Evolutionary conservation across 2,113 vertebrate genomes (phyloP).

Genomic region (Heterotis niloticus): DNA sequence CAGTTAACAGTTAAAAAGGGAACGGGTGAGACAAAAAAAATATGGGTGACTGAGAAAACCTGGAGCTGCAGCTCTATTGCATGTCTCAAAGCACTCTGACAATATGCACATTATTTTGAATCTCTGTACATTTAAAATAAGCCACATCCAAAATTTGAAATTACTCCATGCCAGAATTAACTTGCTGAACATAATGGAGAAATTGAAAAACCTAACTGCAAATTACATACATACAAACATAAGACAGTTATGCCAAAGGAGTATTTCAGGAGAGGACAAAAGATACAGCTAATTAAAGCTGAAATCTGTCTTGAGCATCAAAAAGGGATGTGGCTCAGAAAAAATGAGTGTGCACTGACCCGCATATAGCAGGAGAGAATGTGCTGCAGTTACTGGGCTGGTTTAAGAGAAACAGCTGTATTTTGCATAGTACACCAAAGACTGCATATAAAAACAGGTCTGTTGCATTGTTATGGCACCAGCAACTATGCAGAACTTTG

Average conservation of each 20-base stretch:
- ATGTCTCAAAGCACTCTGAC: too few species aligned
- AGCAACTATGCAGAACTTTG: too few species aligned
- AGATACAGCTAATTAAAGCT: not conserved
- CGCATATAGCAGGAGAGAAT: not conserved
- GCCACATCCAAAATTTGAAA: too few species aligned
- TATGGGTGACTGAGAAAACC: not conserved
- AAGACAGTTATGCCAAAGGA: not conserved
- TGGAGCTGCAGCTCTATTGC: not conserved
- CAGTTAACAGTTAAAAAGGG: not conserved
- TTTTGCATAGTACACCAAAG: not conserved
- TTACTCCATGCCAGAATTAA: too few species aligned
- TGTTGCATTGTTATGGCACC: too few species aligned
- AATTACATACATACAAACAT: not conserved
- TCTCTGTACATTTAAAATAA: too few species aligned
- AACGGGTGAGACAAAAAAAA: not conserved
- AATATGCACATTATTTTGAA: too few species aligned
- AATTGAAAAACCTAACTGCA: too few species aligned
- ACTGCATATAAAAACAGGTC: not conserved
- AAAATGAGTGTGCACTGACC: not conserved
- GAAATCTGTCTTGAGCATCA: not conserved
- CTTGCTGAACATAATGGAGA: too few species aligned
- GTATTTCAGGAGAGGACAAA: not conserved
- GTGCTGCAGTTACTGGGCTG: slow-evolving; percentile 1
- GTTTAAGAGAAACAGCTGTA: not conserved
- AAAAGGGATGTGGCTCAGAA: not conserved